Evolutionary conservation across 2,797 vertebrate species (phyloP).

Genomic region (Vipera ursinii): DNA sequence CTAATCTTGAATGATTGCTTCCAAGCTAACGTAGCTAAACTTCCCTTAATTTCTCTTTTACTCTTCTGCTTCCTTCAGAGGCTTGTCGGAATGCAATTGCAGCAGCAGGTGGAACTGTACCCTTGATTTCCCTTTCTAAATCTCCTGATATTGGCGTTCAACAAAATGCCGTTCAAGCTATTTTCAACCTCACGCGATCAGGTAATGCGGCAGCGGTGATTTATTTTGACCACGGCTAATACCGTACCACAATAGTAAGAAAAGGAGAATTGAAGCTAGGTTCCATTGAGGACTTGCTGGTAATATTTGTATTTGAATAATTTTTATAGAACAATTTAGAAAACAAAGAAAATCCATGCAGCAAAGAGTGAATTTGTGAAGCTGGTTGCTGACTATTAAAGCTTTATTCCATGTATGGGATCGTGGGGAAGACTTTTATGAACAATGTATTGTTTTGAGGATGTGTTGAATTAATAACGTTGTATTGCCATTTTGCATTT

Average conservation of each 20-base stretch:
- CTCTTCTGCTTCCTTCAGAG: constrained; percentile 49
- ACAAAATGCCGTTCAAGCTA: constrained; percentile 77
- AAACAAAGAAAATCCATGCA: background rate
- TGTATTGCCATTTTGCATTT: background rate
- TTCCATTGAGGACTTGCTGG: background rate
- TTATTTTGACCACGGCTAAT: constrained; percentile 12
- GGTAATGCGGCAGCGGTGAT: constrained; percentile 56
- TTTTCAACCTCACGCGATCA: constrained; percentile 80
- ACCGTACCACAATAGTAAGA: background rate
- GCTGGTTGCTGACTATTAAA: background rate
- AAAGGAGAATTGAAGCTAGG: background rate
- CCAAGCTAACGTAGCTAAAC: background rate
- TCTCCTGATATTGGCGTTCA: constrained; percentile 78
- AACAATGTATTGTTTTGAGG: background rate
- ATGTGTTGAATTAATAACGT: background rate
- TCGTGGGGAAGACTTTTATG: background rate
- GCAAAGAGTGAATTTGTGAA: background rate
- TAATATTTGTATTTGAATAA: background rate
- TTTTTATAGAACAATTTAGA: background rate
- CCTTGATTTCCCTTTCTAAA: constrained; percentile 74
- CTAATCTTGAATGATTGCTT: background rate
- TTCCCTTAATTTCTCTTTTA: background rate
- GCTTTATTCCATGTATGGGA: background rate
- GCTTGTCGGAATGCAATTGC: constrained; percentile 72
- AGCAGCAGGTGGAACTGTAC: constrained; percentile 70